A percentile compares a stretch with the other conserved stretches of the same genome.
These are phyloP conservation scores for Catostylus mosaicus DNA, from an alignment of 30 jellyfish, hydroid and myxozoan species.

Conservation along the genomic window DNA sequence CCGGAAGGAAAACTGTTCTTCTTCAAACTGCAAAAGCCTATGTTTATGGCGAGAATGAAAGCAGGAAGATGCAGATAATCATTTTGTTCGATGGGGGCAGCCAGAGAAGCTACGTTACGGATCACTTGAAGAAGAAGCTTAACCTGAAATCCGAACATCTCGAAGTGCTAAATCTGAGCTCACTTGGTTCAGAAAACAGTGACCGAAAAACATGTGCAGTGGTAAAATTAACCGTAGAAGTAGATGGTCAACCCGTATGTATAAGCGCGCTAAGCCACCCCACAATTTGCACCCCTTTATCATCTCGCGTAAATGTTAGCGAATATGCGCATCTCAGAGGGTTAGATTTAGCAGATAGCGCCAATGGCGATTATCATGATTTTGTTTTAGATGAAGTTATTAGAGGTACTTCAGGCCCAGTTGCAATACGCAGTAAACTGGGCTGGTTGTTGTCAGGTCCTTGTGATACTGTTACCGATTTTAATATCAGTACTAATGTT, in stretches of 20 bases:
- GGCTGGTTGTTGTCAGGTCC: conserved; percentile 43
- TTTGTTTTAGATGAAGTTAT: conserved; percentile 7
- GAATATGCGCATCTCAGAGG: conserved; percentile 19
- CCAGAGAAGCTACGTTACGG: conserved; percentile 44
- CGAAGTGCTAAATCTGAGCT: conserved; percentile 25
- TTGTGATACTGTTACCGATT: background rate
- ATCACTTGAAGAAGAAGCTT: conserved; percentile 30
- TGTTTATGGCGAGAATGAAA: conserved; percentile 26
- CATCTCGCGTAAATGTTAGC: conserved; percentile 27
- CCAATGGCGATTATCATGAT: background rate
- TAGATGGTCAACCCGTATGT: background rate
- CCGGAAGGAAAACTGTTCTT: conserved; percentile 6
- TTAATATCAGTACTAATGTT: background rate
- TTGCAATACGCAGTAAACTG: conserved; percentile 16
- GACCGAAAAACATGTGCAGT: background rate
- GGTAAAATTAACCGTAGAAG: conserved; percentile 9
- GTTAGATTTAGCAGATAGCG: background rate
- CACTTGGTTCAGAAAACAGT: conserved; percentile 16
- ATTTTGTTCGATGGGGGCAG: conserved; percentile 39
- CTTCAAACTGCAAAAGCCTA: conserved; percentile 14
- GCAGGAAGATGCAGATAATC: background rate
- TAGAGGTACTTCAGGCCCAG: conserved; percentile 46
- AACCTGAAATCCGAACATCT: background rate
- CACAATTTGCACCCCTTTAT: conserved; percentile 13
- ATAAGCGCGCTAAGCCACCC: conserved; percentile 34